Base-by-base conservation (phyloP, 1,140 invertebrate species). In the Holcopasites calliopsidis region DNA sequence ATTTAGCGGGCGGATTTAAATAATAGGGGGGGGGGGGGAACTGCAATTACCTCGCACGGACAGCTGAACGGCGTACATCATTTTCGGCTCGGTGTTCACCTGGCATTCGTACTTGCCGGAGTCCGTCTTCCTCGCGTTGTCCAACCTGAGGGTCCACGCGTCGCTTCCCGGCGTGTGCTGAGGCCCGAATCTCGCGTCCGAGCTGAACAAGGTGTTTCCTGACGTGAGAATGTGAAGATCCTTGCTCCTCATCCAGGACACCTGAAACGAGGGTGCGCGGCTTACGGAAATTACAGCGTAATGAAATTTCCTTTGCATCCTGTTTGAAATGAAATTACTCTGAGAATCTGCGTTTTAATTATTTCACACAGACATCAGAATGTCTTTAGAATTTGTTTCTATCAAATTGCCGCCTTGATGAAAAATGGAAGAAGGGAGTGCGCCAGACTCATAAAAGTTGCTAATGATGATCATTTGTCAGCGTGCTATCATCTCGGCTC, bases 31-130 rank as follows among this genome's bases (percentile, higher is more conserved):
- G 16, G 0, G 52, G 42, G 66, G 44, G 78, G 31, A 50, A 65
- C 23, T 47, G 82, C 44, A 80, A 69, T 77, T 88, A 95, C 95
- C 94, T 90, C 93, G 88, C 11, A 95, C 94, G 33, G 92, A 93
- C 23, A 96, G 92, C 83, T 93, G 93, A 80, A 95, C 93, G 70
- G 93, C 93, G 80, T 94, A 92, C 90, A 94, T 95, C 90, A 95
- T 94, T 88, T 96, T 96, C n/a, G 95, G 95, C 82, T 96, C 95
- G 1, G 95, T 95, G 87, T 96, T 96, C 84, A 96, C 93, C 89
- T 96, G 95, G 84, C 95, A 96, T 92, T 96, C 95, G 91, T 96
- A 96, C 49, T 93, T 92, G 40, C 95, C 95, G 16, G 94, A 91
- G 89, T 97, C 96, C 10, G 92, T 87, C 77, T 92, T 88, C 65